phyloP scores from a whole-genome alignment of 1,140 invertebrate genomes.

The Triops longicaudatus region DNA sequence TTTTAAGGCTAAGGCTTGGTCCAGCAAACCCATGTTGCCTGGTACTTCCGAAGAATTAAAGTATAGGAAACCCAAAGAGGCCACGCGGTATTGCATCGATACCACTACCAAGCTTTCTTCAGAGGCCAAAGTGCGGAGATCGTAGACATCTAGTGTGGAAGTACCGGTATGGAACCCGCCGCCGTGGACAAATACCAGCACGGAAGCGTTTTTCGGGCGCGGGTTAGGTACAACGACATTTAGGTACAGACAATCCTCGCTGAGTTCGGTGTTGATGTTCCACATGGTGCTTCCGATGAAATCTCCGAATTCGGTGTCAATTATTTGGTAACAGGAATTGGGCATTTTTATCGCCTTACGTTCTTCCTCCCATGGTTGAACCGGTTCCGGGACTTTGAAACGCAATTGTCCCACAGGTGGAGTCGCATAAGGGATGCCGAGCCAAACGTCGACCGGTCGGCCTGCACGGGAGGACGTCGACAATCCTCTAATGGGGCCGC shows the following conservation, averaged over 20 bases:
- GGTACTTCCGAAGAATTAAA: slow-evolving; percentile 82
- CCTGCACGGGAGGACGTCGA: slow-evolving; percentile 63
- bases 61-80: slow-evolving; percentile 86
- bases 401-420: slow-evolving; percentile 77
- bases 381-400: slow-evolving; percentile 77
- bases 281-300: slow-evolving; percentile 88
- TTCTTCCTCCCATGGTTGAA: slow-evolving; percentile 66
- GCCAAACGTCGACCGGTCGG: slow-evolving; percentile 74
- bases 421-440: slow-evolving; percentile 86
- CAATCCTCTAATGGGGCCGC: slow-evolving; percentile 65
- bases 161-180: slow-evolving; percentile 92
- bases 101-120: slow-evolving; percentile 89
- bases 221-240: slow-evolving; percentile 71
- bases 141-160: slow-evolving; percentile 88
- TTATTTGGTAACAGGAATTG: slow-evolving; percentile 83
- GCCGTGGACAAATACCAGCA: slow-evolving; percentile 94
- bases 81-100: slow-evolving; percentile 88
- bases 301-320: slow-evolving; percentile 81
- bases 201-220: slow-evolving; percentile 59
- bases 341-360: slow-evolving; percentile 66
- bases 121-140: slow-evolving; percentile 72
- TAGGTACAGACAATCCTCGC: slow-evolving; percentile 94
- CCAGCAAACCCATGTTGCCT: slow-evolving; percentile 87
- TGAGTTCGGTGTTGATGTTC: slow-evolving; percentile 87
- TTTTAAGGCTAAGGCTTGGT: slow-evolving; percentile 73